Evolutionary conservation across 2,888 invertebrate genomes (phyloP), one percentile per base, ranked within the genome.

Genomic region (Tenthredo amoena): DNA sequence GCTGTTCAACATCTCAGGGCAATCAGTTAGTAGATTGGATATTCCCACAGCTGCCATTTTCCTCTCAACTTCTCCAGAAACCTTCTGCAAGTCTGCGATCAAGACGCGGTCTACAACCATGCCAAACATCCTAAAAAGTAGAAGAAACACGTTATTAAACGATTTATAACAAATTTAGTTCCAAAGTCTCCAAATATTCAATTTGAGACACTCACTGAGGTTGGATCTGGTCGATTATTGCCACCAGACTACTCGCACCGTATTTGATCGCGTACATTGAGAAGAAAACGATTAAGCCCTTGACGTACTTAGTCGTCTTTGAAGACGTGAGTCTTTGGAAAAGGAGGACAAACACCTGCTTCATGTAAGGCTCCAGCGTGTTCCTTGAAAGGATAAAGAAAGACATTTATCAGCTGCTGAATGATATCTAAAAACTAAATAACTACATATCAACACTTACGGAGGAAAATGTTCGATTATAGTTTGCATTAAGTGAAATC

Each of bases 281-380:
- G 92, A 99, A 97, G 94, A 99, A 99, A 0, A 98, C 97, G 87
- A 99, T 96, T 7, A 99, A 95, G 31, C 97, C 96, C 91, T 97
- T 97, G 65, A 99, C 96, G 94, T 97, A 99, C 94, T 99, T 99
- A 0, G 98, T 97, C 0, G 99, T 99, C 94, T 99, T 99, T 0
- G 98, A 97, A 0, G 97, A 97, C 2, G 98, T 97, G 47, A 99
- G 94, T 84, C 99, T 95, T 94, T 98, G 98, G 94, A 99, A 99
- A n/a, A 99, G 95, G 86, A 99, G 93, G 18, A 98, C 95, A 93
- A 99, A 98, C 86, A 99, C 96, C 94, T 98, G 98, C 91, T 97
- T 97, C 92, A 97, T 95, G 93, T 96, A 98, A 34, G 96, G 95
- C 84, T 96, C 95, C 92, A 99, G 94, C 79, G 96, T 95, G 26